Evolutionary conservation across 2,113 vertebrate genomes (phyloP), one percentile per base, ranked within the genome.

Genomic region (Cheirogaleus medius): DNA sequence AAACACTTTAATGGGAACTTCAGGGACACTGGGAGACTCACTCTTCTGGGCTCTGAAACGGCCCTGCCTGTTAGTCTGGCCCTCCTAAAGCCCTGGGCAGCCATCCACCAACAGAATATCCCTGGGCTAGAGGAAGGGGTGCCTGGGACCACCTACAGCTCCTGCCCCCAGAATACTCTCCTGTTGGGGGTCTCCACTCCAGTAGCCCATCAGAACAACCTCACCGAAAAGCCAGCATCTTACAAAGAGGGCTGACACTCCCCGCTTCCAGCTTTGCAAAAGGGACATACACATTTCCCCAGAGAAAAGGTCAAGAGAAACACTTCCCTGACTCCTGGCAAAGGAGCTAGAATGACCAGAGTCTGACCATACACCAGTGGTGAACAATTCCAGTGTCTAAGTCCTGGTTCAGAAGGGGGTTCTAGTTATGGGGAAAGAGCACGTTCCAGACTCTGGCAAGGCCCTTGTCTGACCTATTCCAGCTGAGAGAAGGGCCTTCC

Each of bases 1-100:
- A 98, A 89, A 98, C 96, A 96, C 98, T 98, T 97, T 98, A 98
- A 98, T 98, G 82, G 83, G 98, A 99, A 99, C 97, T 97, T 97
- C 95, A 95, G 95, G 96, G 96, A 92, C 0, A 0, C 80, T 64
- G 87, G 89, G 96, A 98, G 96, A 90, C 89, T 95, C 77, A 52
- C 10, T 97, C 83, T 81, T 97, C 68, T 20, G 91, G 84, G 91
- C 39, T 91, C 74, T 73, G 93, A 74, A 92, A 66, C 54, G 63
- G 76, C 71, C 27, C 27, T 58, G 91, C 49, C 32, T 49, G 27
- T 71, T 44, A 69, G 93, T 64, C n/a, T n/a, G 52, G 89, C 85
- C 25, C 47, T 58, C 66, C 25, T 10, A 29, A 52, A 87, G 42
- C 10, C 81, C 27, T 1, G n/a, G 86, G 25, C 56, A 64, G 42